Percentiles rank a stretch among this genome's conserved stretches.
These are phyloP conservation scores for Cecropterus lyciades DNA, from an alignment of 1,140 invertebrate species.

Conservation along the genomic window DNA sequence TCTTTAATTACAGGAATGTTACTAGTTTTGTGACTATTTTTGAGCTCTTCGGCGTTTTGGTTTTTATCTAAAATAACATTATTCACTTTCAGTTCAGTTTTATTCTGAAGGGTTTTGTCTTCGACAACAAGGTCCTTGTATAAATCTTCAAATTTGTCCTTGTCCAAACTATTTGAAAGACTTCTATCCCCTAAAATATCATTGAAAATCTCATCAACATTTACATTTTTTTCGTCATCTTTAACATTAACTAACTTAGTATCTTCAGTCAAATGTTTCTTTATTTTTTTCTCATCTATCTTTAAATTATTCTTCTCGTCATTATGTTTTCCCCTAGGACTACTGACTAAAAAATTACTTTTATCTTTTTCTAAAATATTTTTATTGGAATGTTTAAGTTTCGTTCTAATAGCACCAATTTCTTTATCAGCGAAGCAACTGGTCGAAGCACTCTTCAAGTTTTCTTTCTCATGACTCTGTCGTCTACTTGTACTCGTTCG, in stretches of 20 bases:
- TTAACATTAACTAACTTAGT: slow-evolving; percentile 59
- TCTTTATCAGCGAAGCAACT: slow-evolving; percentile 64
- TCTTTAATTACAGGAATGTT: slow-evolving; percentile 63
- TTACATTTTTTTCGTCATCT: slow-evolving; percentile 54
- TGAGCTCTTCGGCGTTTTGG: slow-evolving; percentile 47
- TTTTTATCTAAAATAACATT: slow-evolving; percentile 42
- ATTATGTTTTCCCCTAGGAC: slow-evolving; percentile 68
- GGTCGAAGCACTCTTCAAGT: slow-evolving; percentile 62
- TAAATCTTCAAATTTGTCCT: slow-evolving; percentile 70
- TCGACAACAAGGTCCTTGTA: slow-evolving; percentile 64
- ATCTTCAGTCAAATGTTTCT: slow-evolving; percentile 54
- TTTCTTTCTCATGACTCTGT: slow-evolving; percentile 75
- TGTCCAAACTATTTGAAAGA: slow-evolving; percentile 61
- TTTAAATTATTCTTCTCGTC: slow-evolving; percentile 62
- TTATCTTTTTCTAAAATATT: slow-evolving; percentile 81
- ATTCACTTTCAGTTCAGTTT: slow-evolving; percentile 45
- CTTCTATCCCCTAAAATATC: slow-evolving; percentile 62
- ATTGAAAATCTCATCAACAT: slow-evolving; percentile 70
- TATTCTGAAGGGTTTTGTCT: slow-evolving; percentile 42
- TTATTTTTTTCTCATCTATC: slow-evolving; percentile 56
- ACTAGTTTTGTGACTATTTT: slow-evolving; percentile 62
- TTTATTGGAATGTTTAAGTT: slow-evolving; percentile 82
- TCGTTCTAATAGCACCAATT: slow-evolving; percentile 81
- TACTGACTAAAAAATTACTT: slow-evolving; percentile 73
- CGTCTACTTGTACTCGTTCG: slow-evolving; percentile 53